These are phyloP conservation scores for Hirtodrosophila alboralis DNA, from an alignment of 2,888 invertebrate genomes.

Conservation along the genomic window DNA sequence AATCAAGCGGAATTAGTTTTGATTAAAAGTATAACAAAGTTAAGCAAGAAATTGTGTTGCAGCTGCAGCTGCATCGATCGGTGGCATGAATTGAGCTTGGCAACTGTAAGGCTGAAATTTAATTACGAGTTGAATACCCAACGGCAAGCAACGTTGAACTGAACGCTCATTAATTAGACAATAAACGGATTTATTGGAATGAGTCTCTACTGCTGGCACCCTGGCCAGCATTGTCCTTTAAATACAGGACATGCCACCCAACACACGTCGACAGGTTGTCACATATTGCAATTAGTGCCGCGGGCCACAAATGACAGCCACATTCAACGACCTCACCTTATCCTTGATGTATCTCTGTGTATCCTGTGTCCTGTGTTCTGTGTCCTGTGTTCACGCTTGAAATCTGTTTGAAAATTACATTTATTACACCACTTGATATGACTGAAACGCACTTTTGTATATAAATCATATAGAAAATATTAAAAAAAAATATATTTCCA, in stretches of 20 bases:
- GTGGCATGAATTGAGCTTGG: no score
- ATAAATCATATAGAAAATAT: no score
- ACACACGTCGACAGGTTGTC: slow-evolving; percentile 20
- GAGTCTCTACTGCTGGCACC: slow-evolving; percentile 17
- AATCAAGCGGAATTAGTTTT: slow-evolving; percentile 71
- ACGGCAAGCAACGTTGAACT: slow-evolving; percentile 14
- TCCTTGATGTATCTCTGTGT: no score
- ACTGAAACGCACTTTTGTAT: no score
- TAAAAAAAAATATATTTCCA: no score
- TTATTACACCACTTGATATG: no score
- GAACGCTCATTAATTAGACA: slow-evolving; percentile 57
- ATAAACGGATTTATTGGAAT: slow-evolving; percentile 60
- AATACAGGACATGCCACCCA: slow-evolving; percentile 10
- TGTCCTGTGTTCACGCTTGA: no score
- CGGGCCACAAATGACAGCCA: not conserved
- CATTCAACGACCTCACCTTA: no score
- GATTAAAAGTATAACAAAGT: slow-evolving; percentile 71
- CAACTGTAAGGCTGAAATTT: slow-evolving; percentile 26
- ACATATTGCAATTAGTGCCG: slow-evolving; percentile 20
- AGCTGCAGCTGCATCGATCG: no score
- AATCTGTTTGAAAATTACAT: no score
- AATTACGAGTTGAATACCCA: slow-evolving; percentile 35
- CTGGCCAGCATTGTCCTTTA: slow-evolving; percentile 12
- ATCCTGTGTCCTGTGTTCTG: no score
- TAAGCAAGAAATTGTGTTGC: slow-evolving; percentile 42